These are phyloP conservation scores for Platysternon megacephalum DNA, from an alignment of 2,113 vertebrate species.

Conservation along the genomic window DNA sequence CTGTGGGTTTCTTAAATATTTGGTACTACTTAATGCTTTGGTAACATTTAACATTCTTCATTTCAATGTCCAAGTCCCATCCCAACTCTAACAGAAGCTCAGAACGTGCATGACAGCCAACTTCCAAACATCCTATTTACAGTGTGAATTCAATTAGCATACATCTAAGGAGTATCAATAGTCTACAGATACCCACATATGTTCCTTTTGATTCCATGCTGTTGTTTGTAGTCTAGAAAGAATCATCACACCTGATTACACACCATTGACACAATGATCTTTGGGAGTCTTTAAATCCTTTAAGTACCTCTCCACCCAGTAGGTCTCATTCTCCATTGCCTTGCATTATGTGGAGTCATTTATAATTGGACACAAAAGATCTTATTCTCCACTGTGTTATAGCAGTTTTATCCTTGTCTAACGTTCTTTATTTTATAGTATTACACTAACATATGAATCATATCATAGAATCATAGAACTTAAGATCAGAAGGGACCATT, in stretches of 20 bases:
- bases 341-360: neutral
- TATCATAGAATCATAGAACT: too few relatives aligned
- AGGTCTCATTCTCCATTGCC: neutral
- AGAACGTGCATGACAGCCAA: neutral
- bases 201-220: neutral
- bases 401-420: neutral
- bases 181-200: neutral
- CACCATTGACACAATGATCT: neutral
- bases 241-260: conserved; percentile 7
- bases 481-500: too few relatives aligned
- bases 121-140: neutral
- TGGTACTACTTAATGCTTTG: neutral
- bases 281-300: neutral
- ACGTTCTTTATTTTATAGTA: neutral
- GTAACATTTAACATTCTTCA: neutral
- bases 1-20: neutral
- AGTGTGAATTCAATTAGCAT: neutral
- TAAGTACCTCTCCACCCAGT: neutral
- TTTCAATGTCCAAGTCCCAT: neutral
- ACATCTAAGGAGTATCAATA: neutral
- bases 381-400: neutral
- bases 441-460: neutral
- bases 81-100: neutral
- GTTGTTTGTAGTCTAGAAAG: neutral
- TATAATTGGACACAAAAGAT: neutral